Evolutionary conservation across 2,797 vertebrate genomes (phyloP), one percentile per base, ranked within the genome.

Genomic region (Danio tinwini): DNA sequence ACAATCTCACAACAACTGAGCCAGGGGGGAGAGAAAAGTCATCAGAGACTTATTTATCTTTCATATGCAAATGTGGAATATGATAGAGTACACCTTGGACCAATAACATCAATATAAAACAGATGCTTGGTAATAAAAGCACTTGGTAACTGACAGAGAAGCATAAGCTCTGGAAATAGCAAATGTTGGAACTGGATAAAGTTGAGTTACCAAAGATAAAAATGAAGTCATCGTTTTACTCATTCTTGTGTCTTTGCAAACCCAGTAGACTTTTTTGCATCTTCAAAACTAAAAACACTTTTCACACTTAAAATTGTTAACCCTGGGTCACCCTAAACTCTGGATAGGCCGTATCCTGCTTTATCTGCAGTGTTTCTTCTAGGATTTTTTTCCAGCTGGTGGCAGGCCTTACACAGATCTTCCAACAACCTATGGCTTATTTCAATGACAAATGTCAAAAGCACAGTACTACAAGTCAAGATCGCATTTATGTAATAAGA

Each of bases 1-100:
- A 56, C 16, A 39, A 78, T 64, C 68, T 72, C 59, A 56, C 16
- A 39, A 78, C 47, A 81, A 52, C 65, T 61, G 73, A n/a, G 19
- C 37, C 37, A 77, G 11, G 29, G 10, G 39, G 9, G 10, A 45
- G 62, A 56, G 62, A 5, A 67, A 56, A 67, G 52, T 37, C 74
- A 44, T 59, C 17, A 69, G 56, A 61, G 56, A 44, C 13, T 37
- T 49, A 68, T 77, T 29, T 68, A 58, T 65, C 21, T 69, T 56
- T 61, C 9, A 42, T 70, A 61, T 59, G 65, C 67, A 50, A 68
- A 78, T 61, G 17, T 61, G 44, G 44, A 59, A 69, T 77, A 76
- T 78, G 76, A 50, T 21, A 5, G 42, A 49, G 37, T 13, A 58
- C 53, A 69, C 44, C 64, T 58, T 59, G 55, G 21, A 40, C 29